These are phyloP conservation scores for Biston betularia DNA, from an alignment of 2,888 invertebrate genomes.

Conservation along the genomic window DNA sequence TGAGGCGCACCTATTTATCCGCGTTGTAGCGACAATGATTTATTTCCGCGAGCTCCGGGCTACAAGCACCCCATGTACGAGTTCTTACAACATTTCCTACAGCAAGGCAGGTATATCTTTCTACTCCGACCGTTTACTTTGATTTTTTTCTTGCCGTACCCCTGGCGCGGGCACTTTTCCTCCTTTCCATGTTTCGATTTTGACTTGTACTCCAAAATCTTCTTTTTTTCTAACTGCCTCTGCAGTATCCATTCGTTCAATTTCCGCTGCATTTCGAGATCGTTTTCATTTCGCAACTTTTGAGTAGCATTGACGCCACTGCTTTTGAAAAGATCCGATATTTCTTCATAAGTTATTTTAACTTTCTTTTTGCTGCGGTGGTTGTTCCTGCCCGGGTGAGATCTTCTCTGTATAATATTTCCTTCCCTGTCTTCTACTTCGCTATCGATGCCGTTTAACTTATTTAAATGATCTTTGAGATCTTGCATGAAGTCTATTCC, in stretches of 20 bases:
- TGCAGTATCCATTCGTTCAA: constrained; percentile 57
- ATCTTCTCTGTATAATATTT: constrained; percentile 10
- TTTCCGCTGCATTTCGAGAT: constrained; percentile 48
- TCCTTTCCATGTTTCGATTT: not conserved
- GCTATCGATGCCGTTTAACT: constrained; percentile 45
- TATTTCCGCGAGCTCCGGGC: not conserved
- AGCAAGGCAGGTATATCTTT: constrained; percentile 56
- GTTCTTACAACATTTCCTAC: constrained; percentile 70
- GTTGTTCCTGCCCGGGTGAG: constrained; percentile 16
- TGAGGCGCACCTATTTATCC: too few relatives aligned
- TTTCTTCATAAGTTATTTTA: constrained; percentile 29
- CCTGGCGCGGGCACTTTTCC: constrained; percentile 49
- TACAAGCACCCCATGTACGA: constrained; percentile 68
- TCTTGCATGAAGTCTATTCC: constrained; percentile 56
- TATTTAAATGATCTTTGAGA: constrained; percentile 55
- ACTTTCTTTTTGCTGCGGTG: constrained; percentile 13
- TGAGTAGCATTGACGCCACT: not conserved
- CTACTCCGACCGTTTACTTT: not conserved
- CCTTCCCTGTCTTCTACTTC: not conserved
- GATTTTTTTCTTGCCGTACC: constrained; percentile 28
- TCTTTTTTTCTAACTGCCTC: constrained; percentile 50
- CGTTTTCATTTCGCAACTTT: not conserved
- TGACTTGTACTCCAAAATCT: constrained; percentile 44
- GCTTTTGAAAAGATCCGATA: constrained; percentile 38
- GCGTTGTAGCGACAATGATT: too few relatives aligned